Percentiles rank a stretch among this genome's conserved stretches.
These are phyloP conservation scores for Melinaea marsaeus DNA, from an alignment of 2,888 invertebrate species.

Conservation along the genomic window DNA sequence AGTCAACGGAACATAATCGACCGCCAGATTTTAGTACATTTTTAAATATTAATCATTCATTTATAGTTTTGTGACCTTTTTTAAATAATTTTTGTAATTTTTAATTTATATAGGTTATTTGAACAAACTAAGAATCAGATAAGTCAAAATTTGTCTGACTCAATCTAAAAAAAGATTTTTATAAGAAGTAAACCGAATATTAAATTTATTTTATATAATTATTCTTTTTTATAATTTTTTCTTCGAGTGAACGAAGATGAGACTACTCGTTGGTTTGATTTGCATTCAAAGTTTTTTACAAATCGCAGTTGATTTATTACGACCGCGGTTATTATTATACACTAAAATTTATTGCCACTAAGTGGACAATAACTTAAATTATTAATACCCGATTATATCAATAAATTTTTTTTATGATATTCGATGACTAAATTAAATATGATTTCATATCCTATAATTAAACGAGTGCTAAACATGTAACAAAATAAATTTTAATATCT, in stretches of 20 bases:
- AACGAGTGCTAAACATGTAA: too few relatives aligned
- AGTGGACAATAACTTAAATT: neutral
- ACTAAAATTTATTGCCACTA: neutral
- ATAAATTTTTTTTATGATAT: neutral
- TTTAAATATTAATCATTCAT: neutral
- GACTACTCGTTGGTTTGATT: neutral
- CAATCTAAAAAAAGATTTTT: too few relatives aligned
- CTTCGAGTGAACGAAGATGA: too few relatives aligned
- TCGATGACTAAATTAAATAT: too few relatives aligned
- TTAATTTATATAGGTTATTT: neutral
- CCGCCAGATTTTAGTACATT: neutral
- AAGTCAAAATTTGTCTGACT: too few relatives aligned
- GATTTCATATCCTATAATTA: too few relatives aligned
- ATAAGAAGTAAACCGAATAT: too few relatives aligned
- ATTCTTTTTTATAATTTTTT: too few relatives aligned
- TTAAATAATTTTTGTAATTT: neutral
- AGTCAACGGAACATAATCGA: neutral
- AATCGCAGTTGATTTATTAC: conserved; percentile 1
- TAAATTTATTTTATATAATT: too few relatives aligned
- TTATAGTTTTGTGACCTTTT: neutral
- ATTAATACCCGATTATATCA: neutral
- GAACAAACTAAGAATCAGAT: too few relatives aligned
- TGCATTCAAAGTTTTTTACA: neutral
- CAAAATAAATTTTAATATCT: too few relatives aligned
- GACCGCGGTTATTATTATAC: neutral